Evolutionary conservation across 2,888 invertebrate species (phyloP).

Genomic region (Dorcus parallelipipedus): DNA sequence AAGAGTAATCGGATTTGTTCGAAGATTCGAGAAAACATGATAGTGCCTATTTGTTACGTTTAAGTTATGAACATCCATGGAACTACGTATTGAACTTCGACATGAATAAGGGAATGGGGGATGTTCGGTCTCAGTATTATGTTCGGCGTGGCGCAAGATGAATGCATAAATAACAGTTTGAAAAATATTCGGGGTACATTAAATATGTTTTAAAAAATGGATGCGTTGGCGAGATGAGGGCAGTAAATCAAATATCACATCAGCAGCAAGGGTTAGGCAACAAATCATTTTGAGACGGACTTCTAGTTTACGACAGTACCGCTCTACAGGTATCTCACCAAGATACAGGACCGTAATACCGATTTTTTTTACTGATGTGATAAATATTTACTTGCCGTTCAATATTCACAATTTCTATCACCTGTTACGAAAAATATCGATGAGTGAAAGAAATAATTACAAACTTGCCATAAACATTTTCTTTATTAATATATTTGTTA

Average conservation of each 20-base stretch:
- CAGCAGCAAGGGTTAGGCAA: conserved; percentile 34
- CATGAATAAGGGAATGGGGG: too few relatives aligned
- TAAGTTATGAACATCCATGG: too few relatives aligned
- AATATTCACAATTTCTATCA: too few relatives aligned
- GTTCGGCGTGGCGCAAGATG: neutral
- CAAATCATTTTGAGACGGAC: conserved; percentile 33
- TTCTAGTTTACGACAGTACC: conserved; percentile 31
- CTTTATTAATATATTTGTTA: too few relatives aligned
- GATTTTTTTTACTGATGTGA: neutral
- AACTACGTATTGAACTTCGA: too few relatives aligned
- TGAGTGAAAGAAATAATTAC: too few relatives aligned
- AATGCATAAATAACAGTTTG: conserved; percentile 3
- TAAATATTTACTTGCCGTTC: too few relatives aligned
- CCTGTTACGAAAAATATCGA: too few relatives aligned
- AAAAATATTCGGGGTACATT: neutral
- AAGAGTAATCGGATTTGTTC: neutral
- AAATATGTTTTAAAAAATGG: conserved; percentile 10
- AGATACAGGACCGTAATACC: conserved; percentile 21
- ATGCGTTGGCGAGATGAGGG: conserved; percentile 27
- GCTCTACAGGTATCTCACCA: conserved; percentile 28
- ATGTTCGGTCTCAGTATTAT: neutral
- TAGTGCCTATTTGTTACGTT: too few relatives aligned
- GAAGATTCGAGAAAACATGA: too few relatives aligned
- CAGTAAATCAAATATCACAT: conserved; percentile 35
- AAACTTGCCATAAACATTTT: too few relatives aligned